These are phyloP conservation scores for Imbricaverruca yamaguchii DNA, from an alignment of 2,888 invertebrate species.

Conservation along the genomic window DNA sequence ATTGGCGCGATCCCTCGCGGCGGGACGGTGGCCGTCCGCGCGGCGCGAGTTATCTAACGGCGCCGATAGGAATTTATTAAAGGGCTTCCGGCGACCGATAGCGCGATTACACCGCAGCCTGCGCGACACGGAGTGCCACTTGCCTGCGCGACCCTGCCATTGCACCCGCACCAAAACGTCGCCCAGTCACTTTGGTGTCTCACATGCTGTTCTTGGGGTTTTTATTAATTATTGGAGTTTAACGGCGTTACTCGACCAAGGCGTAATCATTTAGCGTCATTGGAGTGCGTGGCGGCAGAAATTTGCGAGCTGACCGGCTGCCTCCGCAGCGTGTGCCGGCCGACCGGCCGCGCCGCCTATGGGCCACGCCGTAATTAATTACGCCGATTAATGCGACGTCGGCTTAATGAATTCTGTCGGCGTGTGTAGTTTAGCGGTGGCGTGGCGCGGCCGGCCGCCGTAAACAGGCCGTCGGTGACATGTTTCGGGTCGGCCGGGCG, in stretches of 20 bases:
- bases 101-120: not conserved
- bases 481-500: no score
- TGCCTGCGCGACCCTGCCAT: no score
- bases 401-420: slow-evolving; percentile 21
- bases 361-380: slow-evolving; percentile 6
- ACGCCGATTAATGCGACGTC: slow-evolving; percentile 1
- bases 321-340: no score
- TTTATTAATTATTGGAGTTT: no score
- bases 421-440: not conserved
- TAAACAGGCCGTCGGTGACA: not conserved
- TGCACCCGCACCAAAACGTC: no score
- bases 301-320: no score
- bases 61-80: not conserved
- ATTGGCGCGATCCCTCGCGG: not conserved
- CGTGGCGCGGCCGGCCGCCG: not conserved
- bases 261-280: no score
- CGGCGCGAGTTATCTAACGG: slow-evolving; percentile 3
- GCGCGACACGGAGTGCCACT: not conserved
- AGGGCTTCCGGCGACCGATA: not conserved
- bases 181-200: no score
- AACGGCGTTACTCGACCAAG: no score
- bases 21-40: not conserved
- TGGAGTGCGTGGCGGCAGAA: no score
- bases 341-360: no score
- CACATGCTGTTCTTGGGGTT: no score